A percentile compares a stretch with the other conserved stretches of the same genome.
Conservation (phyloP, 2,797 vertebrate genomes). For the Xyrichtys novacula region DNA sequence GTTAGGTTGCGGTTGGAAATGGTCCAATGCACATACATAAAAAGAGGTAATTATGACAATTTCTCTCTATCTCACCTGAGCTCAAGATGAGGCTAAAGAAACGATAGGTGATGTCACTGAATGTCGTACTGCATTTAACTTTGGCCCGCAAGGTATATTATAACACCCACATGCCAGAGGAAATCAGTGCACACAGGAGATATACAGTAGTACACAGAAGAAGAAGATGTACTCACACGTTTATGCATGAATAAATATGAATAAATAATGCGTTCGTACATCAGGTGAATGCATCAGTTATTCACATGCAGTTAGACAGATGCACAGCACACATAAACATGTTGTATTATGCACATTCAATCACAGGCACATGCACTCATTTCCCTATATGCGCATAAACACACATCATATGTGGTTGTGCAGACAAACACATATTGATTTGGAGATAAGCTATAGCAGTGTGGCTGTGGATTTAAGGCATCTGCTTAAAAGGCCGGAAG, state of each 20-base stretch:
- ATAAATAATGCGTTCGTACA: slow-evolving; percentile 12
- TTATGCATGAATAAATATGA: slow-evolving; percentile 26
- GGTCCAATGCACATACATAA: slow-evolving; percentile 19
- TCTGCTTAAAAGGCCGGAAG: slow-evolving; percentile 45
- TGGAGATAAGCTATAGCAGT: slow-evolving; percentile 40
- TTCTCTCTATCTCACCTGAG: slow-evolving; percentile 17
- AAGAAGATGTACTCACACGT: slow-evolving; percentile 12
- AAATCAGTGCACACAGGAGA: slow-evolving; percentile 1
- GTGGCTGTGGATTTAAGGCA: slow-evolving; percentile 44
- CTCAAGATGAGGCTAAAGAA: slow-evolving; percentile 8
- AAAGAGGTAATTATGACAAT: slow-evolving; percentile 13
- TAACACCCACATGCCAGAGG: background rate
- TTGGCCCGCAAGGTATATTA: slow-evolving; percentile 16
- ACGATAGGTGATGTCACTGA: background rate
- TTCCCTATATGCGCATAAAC: background rate
- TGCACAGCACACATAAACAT: background rate
- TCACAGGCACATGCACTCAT: slow-evolving; percentile 9
- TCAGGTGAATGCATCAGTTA: slow-evolving; percentile 12
- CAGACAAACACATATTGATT: slow-evolving; percentile 36
- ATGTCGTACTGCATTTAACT: slow-evolving; percentile 12
- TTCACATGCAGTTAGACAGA: slow-evolving; percentile 16
- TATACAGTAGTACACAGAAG: background rate
- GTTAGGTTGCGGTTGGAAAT: slow-evolving; percentile 20
- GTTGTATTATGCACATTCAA: background rate
- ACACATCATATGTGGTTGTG: background rate